phyloP scores from a whole-genome alignment of 2,888 invertebrate genomes.

The Quadroppia sp. region DNA sequence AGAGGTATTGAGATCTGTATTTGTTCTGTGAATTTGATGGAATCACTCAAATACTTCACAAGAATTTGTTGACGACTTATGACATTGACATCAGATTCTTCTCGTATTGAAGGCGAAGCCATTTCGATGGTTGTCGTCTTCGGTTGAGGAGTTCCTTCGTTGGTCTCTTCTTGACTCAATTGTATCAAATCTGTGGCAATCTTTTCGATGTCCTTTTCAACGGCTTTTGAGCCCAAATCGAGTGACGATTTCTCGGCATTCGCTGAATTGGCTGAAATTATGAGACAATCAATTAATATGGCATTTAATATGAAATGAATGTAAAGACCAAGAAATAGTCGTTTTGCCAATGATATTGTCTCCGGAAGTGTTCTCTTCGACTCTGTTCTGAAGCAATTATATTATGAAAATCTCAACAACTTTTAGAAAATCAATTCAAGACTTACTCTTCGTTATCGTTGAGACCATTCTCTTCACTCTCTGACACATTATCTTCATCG shows the following conservation, averaged over 20 bases:
- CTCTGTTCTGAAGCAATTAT: background rate
- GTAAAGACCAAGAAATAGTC: conserved; percentile 16
- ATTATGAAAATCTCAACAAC: background rate
- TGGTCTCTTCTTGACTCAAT: conserved; percentile 40
- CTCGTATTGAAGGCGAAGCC: background rate
- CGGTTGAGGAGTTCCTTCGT: background rate
- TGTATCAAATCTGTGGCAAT: conserved; percentile 36
- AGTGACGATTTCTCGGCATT: background rate
- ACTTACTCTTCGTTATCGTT: conserved; percentile 39
- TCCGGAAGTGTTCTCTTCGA: background rate
- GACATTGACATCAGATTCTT: conserved; percentile 47
- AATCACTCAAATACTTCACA: conserved; percentile 67
- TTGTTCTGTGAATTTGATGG: conserved; percentile 57
- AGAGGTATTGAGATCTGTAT: conserved; percentile 60
- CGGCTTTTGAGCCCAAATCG: conserved; percentile 27
- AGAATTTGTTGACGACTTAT: conserved; percentile 53
- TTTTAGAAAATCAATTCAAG: background rate
- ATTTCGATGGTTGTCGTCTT: conserved; percentile 12
- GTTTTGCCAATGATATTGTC: conserved; percentile 39
- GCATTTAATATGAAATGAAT: background rate
- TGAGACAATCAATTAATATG: background rate
- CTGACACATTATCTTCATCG: conserved; percentile 38
- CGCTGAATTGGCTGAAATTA: background rate
- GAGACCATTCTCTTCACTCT: conserved; percentile 46
- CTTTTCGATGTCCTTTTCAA: conserved; percentile 38